A percentile compares a stretch with the other conserved stretches of the same genome.
Evolutionary conservation across 2,888 invertebrate species (phyloP).

Genomic region (Dynastes hyllus): DNA sequence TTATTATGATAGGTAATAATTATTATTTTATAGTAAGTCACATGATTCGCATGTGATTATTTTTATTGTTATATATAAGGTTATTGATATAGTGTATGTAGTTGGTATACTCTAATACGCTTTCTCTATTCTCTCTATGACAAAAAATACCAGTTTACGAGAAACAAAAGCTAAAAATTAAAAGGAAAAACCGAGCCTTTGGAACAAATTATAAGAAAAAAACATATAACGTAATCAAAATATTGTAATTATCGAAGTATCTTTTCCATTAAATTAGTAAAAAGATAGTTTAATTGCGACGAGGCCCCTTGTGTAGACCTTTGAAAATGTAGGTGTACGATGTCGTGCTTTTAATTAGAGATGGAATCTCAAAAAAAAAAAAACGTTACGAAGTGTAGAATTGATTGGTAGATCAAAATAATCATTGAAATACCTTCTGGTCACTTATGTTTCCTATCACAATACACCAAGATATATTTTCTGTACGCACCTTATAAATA

Average conservation of each 20-base stretch:
- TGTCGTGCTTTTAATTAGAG: background rate
- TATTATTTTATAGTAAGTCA: conserved; percentile 45
- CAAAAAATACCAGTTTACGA: conserved; percentile 1
- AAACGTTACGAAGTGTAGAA: background rate
- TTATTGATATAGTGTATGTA: conserved; percentile 46
- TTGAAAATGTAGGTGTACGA: background rate
- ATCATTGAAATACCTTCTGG: background rate
- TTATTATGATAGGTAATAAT: conserved; percentile 40
- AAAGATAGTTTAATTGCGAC: conserved; percentile 35
- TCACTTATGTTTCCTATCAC: conserved; percentile 10
- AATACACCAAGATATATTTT: conserved; percentile 6
- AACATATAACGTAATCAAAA: conserved; percentile 31
- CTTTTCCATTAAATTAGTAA: background rate
- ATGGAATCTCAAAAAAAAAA: conserved; percentile 28
- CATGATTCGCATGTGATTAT: conserved; percentile 36
- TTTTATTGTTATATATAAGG: conserved; percentile 46
- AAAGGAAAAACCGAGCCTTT: conserved; percentile 38
- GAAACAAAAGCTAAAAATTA: background rate
- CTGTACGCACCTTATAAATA: background rate
- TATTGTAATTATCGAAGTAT: conserved; percentile 11
- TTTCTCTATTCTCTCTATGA: conserved; percentile 51
- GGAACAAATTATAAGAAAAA: conserved; percentile 36
- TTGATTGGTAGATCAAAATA: background rate
- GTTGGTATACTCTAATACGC: conserved; percentile 51
- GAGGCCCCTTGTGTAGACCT: conserved; percentile 45